Percentiles rank a stretch among this genome's conserved stretches.
These are phyloP conservation scores for Lophius americanus DNA, from an alignment of 2,797 vertebrate genomes.

Conservation along the genomic window DNA sequence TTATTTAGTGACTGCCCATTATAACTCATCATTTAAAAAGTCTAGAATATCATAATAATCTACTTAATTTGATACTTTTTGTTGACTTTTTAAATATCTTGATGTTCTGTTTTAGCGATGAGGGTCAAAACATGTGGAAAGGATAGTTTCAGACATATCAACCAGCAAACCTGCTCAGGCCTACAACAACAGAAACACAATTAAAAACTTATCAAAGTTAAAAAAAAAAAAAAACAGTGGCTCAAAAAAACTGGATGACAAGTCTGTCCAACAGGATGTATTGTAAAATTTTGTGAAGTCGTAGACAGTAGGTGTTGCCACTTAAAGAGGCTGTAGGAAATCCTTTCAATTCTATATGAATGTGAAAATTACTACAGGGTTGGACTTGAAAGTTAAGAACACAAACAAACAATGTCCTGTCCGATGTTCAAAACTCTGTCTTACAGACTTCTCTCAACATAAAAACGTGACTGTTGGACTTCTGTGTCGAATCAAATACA, in stretches of 20 bases:
- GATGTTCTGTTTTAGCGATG: too few relatives aligned
- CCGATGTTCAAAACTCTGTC: slow-evolving; percentile 22
- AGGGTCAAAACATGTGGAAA: too few relatives aligned
- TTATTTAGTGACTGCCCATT: neutral
- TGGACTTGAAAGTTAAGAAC: slow-evolving; percentile 20
- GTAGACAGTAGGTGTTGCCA: too few relatives aligned
- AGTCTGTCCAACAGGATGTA: too few relatives aligned
- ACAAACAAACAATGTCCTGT: slow-evolving; percentile 7
- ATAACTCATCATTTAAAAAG: too few relatives aligned
- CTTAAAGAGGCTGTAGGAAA: slow-evolving; percentile 6
- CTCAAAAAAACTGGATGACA: too few relatives aligned
- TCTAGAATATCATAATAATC: neutral
- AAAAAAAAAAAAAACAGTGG: too few relatives aligned
- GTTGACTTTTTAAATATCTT: too few relatives aligned
- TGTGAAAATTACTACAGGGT: slow-evolving; percentile 14
- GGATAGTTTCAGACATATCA: too few relatives aligned
- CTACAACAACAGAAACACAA: slow-evolving; percentile 21
- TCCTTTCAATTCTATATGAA: slow-evolving; percentile 57
- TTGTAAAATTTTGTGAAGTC: too few relatives aligned
- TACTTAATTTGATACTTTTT: neutral
- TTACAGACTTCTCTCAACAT: slow-evolving; percentile 44
- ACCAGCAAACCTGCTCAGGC: slow-evolving; percentile 9
- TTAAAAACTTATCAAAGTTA: slow-evolving; percentile 42
- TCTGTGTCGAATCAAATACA: slow-evolving; percentile 30
- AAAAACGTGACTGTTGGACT: too few relatives aligned